Evolutionary conservation across 2,797 vertebrate genomes (phyloP), one percentile per base, ranked within the genome.

Genomic region (Synaphobranchus kaupii): DNA sequence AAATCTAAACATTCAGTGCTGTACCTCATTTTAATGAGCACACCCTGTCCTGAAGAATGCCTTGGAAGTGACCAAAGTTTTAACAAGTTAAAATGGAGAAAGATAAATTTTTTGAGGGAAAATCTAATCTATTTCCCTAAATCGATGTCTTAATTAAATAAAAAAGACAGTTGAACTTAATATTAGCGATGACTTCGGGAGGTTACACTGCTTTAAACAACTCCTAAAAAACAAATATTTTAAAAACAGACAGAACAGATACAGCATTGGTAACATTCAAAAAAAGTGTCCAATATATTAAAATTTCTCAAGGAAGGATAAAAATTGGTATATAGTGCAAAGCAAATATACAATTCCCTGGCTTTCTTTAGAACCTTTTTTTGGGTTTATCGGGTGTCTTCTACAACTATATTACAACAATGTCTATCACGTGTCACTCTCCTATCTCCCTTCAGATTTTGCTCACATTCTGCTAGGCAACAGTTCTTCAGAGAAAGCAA

Each of bases 401-500:
- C 63, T n/a, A 68, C 25, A 9, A 4, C 31, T 34, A 25, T 39
- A 31, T 73, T 73, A 73, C 68, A 73, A 34, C 68, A 73, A 73
- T 73, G 28, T 73, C 68, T 73, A 73, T 34, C 13, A 54, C 34
- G 68, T 73, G 68, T 73, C 1, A 0, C 68, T 3, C 73, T 78
- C 34, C 34, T 8, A 44, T 39, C 39, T 78, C 73, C 39, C 73
- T 22, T 47, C 34, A 47, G 20, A 78, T 78, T 78, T 47, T 47
- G 34, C 34, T 78, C 73, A 78, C 73, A 44, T 78, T 44, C 73
- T 78, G 73, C 73, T 47, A 44, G 34, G 31, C 34, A 78, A 78
- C 73, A 78, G 73, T 73, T 73, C 73, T 47, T 78, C 73, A 44
- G 73, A 78, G 34, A 78, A 47, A 78, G 34, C 34, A 78, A 78